Percentiles rank a stretch among this genome's conserved stretches.
phyloP scores from a whole-genome alignment of 2,113 vertebrate genomes.

The Macroglossus sobrinus region DNA sequence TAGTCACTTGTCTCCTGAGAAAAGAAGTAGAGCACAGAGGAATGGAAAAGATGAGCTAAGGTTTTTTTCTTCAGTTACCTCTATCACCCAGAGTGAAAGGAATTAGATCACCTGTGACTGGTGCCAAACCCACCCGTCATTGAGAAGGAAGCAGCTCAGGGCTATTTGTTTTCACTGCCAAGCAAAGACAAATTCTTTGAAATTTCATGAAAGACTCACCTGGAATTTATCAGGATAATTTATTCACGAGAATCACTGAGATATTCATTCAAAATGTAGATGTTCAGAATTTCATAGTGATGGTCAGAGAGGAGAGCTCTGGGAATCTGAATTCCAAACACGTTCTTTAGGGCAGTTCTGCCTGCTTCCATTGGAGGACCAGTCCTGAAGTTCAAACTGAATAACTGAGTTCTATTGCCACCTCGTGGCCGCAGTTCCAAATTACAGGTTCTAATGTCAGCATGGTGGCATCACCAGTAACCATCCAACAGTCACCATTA shows the following conservation, averaged over 20 bases:
- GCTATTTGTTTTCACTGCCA: not conserved
- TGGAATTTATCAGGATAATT: not conserved
- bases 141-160: not conserved
- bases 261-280: not conserved
- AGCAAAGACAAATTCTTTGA: not conserved
- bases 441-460: not conserved
- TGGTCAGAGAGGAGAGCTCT: not conserved
- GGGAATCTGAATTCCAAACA: not conserved
- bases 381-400: fast-evolving
- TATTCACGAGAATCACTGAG: slow-evolving; percentile 1
- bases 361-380: not conserved
- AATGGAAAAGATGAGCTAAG: not conserved
- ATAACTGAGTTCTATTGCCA: not conserved
- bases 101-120: not conserved
- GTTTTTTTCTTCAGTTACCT: not conserved
- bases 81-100: not conserved
- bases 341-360: not conserved
- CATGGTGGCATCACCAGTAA: not conserved
- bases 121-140: fast-evolving
- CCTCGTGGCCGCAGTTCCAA: not conserved
- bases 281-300: not conserved
- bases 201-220: not conserved
- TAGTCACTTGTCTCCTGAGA: not conserved
- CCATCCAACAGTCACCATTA: fast-evolving
- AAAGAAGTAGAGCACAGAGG: not conserved